Percentiles rank a stretch among this genome's conserved stretches.
Evolutionary conservation across 2,113 vertebrate species (phyloP).

Genomic region (Nannobrachium achirus): DNA sequence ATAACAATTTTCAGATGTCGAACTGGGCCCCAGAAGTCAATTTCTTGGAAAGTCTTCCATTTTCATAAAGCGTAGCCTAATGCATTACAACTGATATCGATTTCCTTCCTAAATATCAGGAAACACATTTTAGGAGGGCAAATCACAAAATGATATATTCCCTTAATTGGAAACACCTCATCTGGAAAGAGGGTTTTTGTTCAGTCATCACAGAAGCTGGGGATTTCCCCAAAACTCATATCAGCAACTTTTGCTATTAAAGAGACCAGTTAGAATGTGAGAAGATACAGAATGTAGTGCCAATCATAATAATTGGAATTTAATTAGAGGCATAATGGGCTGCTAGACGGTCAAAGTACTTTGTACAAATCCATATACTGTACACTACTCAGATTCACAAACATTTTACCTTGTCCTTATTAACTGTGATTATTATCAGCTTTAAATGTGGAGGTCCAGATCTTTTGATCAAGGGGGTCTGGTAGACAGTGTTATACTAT

Average conservation of each 20-base stretch:
- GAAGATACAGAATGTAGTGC: no score
- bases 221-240: no score
- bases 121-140: no score
- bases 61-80: no score
- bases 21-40: background rate
- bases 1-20: background rate
- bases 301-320: no score
- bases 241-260: slow-evolving; percentile 5
- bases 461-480: background rate
- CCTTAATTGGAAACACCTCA: background rate
- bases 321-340: no score
- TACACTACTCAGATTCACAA: slow-evolving; percentile 9
- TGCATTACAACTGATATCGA: no score
- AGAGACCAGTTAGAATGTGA: background rate
- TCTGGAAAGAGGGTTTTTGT: slow-evolving; percentile 16
- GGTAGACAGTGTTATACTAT: background rate
- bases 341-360: no score
- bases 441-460: slow-evolving; percentile 4
- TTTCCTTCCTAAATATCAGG: no score
- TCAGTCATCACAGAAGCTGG: background rate
- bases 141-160: no score
- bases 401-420: slow-evolving; percentile 26
- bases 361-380: no score
- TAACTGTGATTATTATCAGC: slow-evolving; percentile 40
- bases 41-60: no score